Evolutionary conservation across 2,797 vertebrate genomes (phyloP), one percentile per base, ranked within the genome.

Genomic region (Rhinophrynus dorsalis): DNA sequence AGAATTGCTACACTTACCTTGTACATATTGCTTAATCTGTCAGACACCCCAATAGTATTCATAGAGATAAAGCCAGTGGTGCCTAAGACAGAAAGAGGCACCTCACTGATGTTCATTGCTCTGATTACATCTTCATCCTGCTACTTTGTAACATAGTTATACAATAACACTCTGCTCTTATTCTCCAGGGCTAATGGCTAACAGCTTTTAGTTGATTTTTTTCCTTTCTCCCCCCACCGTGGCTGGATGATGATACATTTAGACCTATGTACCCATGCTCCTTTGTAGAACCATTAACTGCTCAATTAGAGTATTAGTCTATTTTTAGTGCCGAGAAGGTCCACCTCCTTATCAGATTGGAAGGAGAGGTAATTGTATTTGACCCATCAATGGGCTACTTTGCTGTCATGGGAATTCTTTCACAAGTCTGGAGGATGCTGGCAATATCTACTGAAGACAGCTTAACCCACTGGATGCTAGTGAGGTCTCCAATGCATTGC

Each of bases 331-430:
- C 9, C 51, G 54, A 61, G 75, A 78, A 65, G 18, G 40, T 62
- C 37, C 74, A 65, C 60, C 66, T 50, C 74, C 74, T 65, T 74
- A 67, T 71, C 15, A 58, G 44, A 45, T 54, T 61, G 38, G 62
- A 75, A 76, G 73, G 75, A 81, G 57, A 74, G 37, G 42, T 2
- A 74, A 73, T 76, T 78, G 32, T 75, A 78, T 65, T 74, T 74
- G 68, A 29, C 35, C 42, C 71, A 60, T 48, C 44, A 6, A 52
- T 78, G 78, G 80, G 20, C 45, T 75, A n/a, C 38, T 65, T 33
- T 0, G 48, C 30, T 54, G 38, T 59, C 55, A 12, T 23, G 67
- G 74, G 55, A 78, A 71, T 75, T 76, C 42, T 75, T 75, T 68
- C 68, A 74, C 57, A 74, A 60, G 44, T 75, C 69, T 62, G 29